phyloP scores from a whole-genome alignment of 37 sponge, comb jelly and placozoan species.

The Spongilla lacustris region DNA sequence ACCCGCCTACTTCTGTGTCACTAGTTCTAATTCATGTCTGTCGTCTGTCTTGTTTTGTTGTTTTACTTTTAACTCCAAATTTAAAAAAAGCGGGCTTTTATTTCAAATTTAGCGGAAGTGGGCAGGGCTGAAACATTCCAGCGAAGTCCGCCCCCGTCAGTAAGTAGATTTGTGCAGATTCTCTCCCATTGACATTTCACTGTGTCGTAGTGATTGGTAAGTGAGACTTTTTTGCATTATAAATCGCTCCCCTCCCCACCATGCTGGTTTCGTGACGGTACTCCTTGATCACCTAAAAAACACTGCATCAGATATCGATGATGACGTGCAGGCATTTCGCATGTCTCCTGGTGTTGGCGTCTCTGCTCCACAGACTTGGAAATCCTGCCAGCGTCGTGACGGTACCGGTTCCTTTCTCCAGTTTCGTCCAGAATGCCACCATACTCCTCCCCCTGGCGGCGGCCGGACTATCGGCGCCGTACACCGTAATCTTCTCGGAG shows the following conservation, averaged over 20 bases:
- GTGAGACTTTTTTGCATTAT: neutral
- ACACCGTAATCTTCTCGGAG: neutral
- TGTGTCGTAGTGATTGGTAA: too few relatives aligned
- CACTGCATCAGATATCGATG: neutral
- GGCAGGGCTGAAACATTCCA: constrained; percentile 1
- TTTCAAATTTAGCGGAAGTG: neutral
- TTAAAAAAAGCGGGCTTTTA: neutral
- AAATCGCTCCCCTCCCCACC: neutral
- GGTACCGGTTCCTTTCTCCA: neutral
- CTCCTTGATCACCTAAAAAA: too few relatives aligned
- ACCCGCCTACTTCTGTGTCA: neutral
- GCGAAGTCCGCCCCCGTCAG: neutral
- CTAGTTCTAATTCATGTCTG: neutral
- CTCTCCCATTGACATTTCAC: neutral
- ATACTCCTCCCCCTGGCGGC: neutral
- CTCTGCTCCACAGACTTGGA: neutral
- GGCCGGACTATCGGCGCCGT: neutral
- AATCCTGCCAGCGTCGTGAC: neutral
- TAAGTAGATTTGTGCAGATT: neutral
- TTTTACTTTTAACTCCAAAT: neutral
- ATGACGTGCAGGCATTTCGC: neutral
- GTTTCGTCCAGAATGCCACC: neutral
- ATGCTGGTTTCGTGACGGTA: neutral
- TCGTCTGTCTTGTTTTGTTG: neutral
- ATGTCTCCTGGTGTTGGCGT: neutral